These are phyloP conservation scores for Carapus acus DNA, from an alignment of 2,797 vertebrate species.

Conservation along the genomic window DNA sequence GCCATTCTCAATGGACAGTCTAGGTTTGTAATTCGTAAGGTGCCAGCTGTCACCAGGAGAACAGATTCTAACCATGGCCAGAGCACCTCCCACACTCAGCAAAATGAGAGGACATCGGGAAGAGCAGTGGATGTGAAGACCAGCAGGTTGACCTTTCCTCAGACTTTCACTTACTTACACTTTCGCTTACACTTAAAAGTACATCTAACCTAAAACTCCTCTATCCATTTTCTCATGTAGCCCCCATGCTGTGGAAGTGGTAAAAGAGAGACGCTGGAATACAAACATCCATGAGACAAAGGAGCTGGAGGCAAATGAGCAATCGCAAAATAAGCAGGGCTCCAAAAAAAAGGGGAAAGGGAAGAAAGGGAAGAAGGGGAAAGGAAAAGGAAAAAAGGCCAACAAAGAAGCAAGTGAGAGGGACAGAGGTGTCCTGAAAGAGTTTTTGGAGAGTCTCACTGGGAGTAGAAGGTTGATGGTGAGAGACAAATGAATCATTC, in stretches of 20 bases:
- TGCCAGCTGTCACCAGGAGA: not conserved
- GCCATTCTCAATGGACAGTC: conserved; percentile 71
- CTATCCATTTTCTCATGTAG: conserved; percentile 30
- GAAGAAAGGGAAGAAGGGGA: conserved; percentile 70
- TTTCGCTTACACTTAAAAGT: not conserved
- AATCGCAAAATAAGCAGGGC: conserved; percentile 35
- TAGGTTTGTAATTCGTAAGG: conserved; percentile 72
- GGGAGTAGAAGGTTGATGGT: conserved; percentile 73
- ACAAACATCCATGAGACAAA: conserved; percentile 32
- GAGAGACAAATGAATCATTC: too few relatives aligned
- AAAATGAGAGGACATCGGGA: conserved; percentile 21
- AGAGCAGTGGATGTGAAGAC: conserved; percentile 27
- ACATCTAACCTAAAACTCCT: conserved; percentile 1
- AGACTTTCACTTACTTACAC: conserved; percentile 5
- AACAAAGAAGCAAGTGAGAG: conserved; percentile 59
- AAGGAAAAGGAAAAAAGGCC: conserved; percentile 67
- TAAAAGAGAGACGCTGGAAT: conserved; percentile 13
- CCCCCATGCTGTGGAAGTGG: conserved; percentile 27
- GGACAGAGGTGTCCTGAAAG: conserved; percentile 58
- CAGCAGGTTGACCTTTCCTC: conserved; percentile 44
- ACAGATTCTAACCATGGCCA: conserved; percentile 9
- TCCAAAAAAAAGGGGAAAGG: conserved; percentile 71
- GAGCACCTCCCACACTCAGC: conserved; percentile 13
- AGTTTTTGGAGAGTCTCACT: conserved; percentile 64
- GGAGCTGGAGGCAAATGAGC: conserved; percentile 34